Evolutionary conservation across 2,797 vertebrate genomes (phyloP), one percentile per base, ranked within the genome.

Genomic region (Zalophus californianus): DNA sequence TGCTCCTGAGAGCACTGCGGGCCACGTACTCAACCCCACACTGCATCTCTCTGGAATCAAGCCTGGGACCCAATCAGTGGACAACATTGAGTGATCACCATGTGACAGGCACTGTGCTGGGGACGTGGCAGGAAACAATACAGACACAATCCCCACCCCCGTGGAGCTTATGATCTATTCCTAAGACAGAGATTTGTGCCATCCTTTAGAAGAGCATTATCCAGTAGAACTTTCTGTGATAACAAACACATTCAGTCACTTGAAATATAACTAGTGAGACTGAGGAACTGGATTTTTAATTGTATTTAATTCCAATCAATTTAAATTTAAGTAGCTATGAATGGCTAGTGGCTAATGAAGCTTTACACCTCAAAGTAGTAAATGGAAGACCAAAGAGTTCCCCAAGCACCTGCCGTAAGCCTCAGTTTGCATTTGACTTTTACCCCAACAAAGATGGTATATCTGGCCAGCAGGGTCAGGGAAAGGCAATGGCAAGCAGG

Each of bases 231-330:
- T 35, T 89, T 75, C 92, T 56, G 58, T 32, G 78, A 70, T 50
- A 35, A 77, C 5, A 41, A 78, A 84, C 66, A 86, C 7, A 7
- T 41, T 84, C 54, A 13, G 54, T 48, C n/a, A 80, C 58, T 78
- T 70, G 35, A 72, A 90, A 68, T 56, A 50, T 73, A 23, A 23
- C 44, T 54, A 85, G 27, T 68, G 92, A 96, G 48, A 50, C 32
- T 20, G 50, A 86, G 54, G 66, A 82, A 44, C 50, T 86, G n/a
- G 73, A 48, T 64, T 87, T 75, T 94, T 86, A 85, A 90, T 79
- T 79, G 70, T 21, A 50, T 60, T 92, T 97, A 5, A 91, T 72
- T 90, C 88, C 79, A 91, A 93, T 83, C 78, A 90, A 38, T 54
- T 89, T 86, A 75, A 66, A 83, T 48, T 29, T 60, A 73, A 96